Base-by-base conservation (phyloP, 1,140 invertebrate genomes). In the Stenopsyche tienmushanensis region DNA sequence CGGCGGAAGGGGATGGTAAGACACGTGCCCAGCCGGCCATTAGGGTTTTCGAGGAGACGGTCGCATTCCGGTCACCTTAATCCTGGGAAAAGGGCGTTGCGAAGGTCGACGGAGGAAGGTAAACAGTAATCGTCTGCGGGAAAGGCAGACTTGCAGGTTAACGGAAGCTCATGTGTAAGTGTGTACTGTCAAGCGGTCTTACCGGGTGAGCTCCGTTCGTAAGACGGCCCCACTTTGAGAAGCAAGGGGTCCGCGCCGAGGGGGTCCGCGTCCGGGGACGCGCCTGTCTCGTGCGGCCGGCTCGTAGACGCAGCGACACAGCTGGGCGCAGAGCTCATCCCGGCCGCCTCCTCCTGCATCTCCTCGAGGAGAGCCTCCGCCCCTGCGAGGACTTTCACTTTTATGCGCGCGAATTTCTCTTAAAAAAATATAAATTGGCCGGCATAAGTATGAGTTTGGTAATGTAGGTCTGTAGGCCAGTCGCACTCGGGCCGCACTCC, bases 381-480 rank as follows among this genome's bases (percentile, higher is more conserved):
- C 29, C 29, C 13, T n/a, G n/a, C 34, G 34, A n/a, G 34, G 44
- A 20, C 44, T 47, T 47, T 47, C 18, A 47, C 44, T 34, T 5
- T 5, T 13, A 13, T 34, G 29, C 44, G 17, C 10, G 44, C 44
- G 44, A 13, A 18, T 15, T 13, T 15, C 44, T 20, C 44, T 47
- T 47, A 13, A 20, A 47, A 47, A 47, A 47, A 15, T 47, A 47
- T 15, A 47, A 47, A 47, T 15, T 15, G 44, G 18, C 18, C 44
- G 44, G 44, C 44, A 47, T 47, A 47, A 47, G 44, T 20, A 34
- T 34, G 13, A 34, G 29, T 34, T 34, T 34, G 29, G 44, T 20
- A 47, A 47, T 60, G 29, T 60, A 39, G 57, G 57, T 60, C 57
- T 60, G 57, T 60, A 49, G 57, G 57, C 57, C 57, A 47, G 44